These are phyloP conservation scores for Drosophila suzukii DNA, from an alignment of 1,140 invertebrate genomes.

Conservation along the genomic window DNA sequence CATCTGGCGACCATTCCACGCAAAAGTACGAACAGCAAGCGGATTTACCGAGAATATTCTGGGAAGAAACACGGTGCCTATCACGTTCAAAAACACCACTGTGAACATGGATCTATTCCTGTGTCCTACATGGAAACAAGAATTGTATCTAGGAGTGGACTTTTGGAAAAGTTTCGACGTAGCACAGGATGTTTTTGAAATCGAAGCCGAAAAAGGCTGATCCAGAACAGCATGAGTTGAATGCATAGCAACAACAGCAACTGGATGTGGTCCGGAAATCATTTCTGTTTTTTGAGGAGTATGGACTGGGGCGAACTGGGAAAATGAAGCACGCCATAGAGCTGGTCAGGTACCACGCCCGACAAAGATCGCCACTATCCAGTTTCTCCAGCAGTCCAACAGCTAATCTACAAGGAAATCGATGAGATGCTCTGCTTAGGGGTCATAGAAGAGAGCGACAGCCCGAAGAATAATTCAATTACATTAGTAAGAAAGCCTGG, in stretches of 20 bases:
- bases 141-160: constrained; percentile 3
- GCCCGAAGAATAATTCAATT: not conserved
- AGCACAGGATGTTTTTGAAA: not conserved
- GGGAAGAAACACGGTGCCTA: too few species aligned
- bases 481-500: constrained; percentile 5
- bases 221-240: not conserved
- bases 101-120: not conserved
- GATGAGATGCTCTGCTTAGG: not conserved
- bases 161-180: not conserved
- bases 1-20: not conserved
- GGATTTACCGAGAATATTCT: not conserved
- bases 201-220: not conserved
- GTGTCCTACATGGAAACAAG: not conserved
- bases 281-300: not conserved
- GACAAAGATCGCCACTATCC: not conserved
- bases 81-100: not conserved
- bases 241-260: not conserved
- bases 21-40: not conserved
- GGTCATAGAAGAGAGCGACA: constrained; percentile 2
- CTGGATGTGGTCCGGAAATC: not conserved
- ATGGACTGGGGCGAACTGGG: too few species aligned
- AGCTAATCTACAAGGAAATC: not conserved
- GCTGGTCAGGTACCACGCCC: not conserved
- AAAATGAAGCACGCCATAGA: not conserved
- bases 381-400: not conserved